Conservation (phyloP, 2,113 vertebrate genomes). For the Etia nguti region DNA sequence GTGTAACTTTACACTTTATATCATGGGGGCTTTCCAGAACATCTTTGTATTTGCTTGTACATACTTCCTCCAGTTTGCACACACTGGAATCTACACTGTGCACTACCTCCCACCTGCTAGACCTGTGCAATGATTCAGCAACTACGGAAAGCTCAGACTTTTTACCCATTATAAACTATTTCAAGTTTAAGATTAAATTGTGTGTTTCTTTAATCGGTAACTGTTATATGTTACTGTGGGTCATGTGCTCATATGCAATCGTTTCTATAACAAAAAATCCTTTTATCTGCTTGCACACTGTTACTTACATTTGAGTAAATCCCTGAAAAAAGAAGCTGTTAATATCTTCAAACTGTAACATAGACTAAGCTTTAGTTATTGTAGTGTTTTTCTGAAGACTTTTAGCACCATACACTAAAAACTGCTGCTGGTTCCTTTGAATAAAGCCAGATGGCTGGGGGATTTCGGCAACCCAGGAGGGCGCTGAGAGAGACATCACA, state of each 20-base stretch:
- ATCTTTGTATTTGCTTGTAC: conserved; percentile 1
- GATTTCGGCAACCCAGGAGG: not conserved
- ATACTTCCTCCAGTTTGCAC: conserved; percentile 10
- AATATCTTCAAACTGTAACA: not conserved
- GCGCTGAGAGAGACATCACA: not conserved
- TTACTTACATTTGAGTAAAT: not conserved
- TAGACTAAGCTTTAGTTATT: not conserved
- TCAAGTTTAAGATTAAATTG: not conserved
- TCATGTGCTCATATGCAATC: not conserved
- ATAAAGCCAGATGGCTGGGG: conserved; percentile 5
- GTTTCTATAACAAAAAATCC: not conserved
- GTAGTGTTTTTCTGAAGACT: not conserved
- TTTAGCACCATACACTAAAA: not conserved
- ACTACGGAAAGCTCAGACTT: not conserved
- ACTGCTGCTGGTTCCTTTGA: not conserved
- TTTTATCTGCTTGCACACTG: not conserved
- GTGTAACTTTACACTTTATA: not conserved
- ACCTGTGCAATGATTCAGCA: conserved; percentile 19
- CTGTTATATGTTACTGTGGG: not conserved
- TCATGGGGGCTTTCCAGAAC: conserved; percentile 44
- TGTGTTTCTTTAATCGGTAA: not conserved
- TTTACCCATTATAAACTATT: not conserved
- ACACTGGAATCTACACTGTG: not conserved
- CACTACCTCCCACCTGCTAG: conserved; percentile 25
- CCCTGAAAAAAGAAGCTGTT: not conserved